These are phyloP conservation scores for Polypterus bichir DNA, from an alignment of 2,113 vertebrate genomes.

Conservation along the genomic window DNA sequence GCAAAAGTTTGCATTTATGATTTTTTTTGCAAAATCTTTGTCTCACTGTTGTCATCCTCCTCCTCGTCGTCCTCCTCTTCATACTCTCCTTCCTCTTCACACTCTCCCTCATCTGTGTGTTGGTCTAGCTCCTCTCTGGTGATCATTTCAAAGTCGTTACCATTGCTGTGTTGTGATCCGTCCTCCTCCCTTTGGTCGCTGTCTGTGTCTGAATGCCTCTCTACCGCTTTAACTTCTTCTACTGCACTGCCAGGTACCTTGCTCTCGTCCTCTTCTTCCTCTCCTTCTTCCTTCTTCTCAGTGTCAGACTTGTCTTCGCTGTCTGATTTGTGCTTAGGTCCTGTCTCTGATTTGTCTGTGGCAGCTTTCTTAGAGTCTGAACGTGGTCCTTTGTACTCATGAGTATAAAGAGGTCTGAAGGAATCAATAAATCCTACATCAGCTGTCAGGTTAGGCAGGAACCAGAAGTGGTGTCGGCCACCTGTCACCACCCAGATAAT, in stretches of 20 bases:
- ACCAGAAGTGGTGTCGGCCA: slow-evolving; percentile 97
- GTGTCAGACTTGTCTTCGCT: slow-evolving; percentile 86
- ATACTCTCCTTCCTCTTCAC: slow-evolving; percentile 56
- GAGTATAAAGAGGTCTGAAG: slow-evolving; percentile 93
- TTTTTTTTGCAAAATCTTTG: slow-evolving; percentile 59
- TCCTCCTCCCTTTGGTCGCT: slow-evolving; percentile 90
- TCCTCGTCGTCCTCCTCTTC: slow-evolving; percentile 45
- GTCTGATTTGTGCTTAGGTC: slow-evolving; percentile 73
- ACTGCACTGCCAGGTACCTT: slow-evolving; percentile 34
- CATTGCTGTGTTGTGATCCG: slow-evolving; percentile 94
- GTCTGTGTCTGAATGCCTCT: slow-evolving; percentile 85
- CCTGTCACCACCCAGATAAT: slow-evolving; percentile 95
- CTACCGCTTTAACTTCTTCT: slow-evolving; percentile 49
- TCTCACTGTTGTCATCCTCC: slow-evolving; percentile 28
- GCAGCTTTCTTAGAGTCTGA: slow-evolving; percentile 67
- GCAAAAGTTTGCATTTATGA: slow-evolving; percentile 56
- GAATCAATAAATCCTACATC: slow-evolving; percentile 97
- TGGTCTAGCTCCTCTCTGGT: slow-evolving; percentile 96
- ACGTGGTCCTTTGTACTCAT: slow-evolving; percentile 92
- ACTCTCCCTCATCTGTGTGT: slow-evolving; percentile 79
- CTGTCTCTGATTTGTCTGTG: slow-evolving; percentile 47
- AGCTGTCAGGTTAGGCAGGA: slow-evolving; percentile 92
- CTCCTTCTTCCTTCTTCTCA: slow-evolving; percentile 80
- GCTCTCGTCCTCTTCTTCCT: slow-evolving; percentile 37
- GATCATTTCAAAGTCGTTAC: slow-evolving; percentile 99